Base-by-base conservation (phyloP, 2,797 vertebrate species). In the Aplochiton taeniatus region DNA sequence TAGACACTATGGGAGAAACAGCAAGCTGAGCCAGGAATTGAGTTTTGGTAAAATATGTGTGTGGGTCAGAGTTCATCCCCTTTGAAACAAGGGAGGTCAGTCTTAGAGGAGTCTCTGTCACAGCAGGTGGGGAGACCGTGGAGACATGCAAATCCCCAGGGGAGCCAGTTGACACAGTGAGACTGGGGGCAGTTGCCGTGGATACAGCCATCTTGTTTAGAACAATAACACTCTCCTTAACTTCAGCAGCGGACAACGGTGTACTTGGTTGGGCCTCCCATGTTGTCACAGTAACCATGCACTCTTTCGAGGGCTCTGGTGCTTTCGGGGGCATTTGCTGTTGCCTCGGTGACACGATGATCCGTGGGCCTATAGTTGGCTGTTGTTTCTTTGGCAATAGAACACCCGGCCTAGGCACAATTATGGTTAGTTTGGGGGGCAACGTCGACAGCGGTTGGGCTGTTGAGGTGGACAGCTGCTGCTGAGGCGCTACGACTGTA, bases 11-110 rank as follows among this genome's bases (percentile, higher is more conserved):
- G 18, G 87, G 84, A n/a, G 68, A 68, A 18, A 85, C 77, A 9
- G 75, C 72, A 44, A 88, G 65, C 51, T 81, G 75, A 8, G 85
- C 79, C 58, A 82, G 57, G 61, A 88, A 88, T 61, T 80, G 81
- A 9, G 61, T 9, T 81, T 90, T 82, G 5, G 60, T 83, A 69
- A 84, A 76, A 17, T 69, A 58, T 14, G 53, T 42, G 9, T 67
- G 83, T 65, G 80, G 78, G n/a, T 83, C 69, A n/a, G 56, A 51
- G 31, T 1, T n/a, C 8, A 12, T 20, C 31, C 88, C 70, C 55
- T 65, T 75, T 13, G 58, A 10, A 16, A 20, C 13, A n/a, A 69
- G 11, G 13, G 68, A 44, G 1, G 54, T 73, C 16, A 69, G 63
- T 56, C 59, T 42, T 11, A 77, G 0, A 0, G 57, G 13, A 1